Conservation (phyloP, 2,113 vertebrate species). For the Odontophorus gujanensis region DNA sequence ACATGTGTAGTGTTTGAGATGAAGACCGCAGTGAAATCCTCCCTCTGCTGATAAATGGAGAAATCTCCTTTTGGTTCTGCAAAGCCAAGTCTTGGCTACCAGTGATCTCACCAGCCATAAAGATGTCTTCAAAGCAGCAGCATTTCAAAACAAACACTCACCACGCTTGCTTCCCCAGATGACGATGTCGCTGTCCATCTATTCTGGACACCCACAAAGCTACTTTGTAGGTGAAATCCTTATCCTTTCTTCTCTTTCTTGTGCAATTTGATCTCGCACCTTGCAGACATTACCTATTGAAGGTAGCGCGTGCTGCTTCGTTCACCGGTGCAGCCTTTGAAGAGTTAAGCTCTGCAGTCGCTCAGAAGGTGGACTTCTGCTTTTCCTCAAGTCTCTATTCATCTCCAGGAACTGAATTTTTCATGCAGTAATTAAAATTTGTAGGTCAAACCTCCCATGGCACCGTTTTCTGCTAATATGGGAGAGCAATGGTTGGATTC, state of each 20-base stretch:
- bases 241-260: not conserved
- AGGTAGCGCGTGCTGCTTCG: conserved; percentile 12
- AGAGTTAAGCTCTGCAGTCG: conserved; percentile 75
- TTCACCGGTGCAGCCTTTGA: conserved; percentile 56
- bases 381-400: conserved; percentile 82
- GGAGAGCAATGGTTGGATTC: conserved; percentile 81
- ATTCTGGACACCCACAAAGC: conserved; percentile 8
- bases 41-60: not conserved
- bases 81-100: not conserved
- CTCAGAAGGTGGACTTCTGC: conserved; percentile 74
- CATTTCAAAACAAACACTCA: not conserved
- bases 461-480: conserved; percentile 87
- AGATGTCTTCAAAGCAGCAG: not conserved
- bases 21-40: not conserved
- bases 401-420: conserved; percentile 90
- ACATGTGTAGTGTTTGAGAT: not conserved
- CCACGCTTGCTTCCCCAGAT: not conserved
- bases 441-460: conserved; percentile 95
- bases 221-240: conserved; percentile 27
- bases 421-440: conserved; percentile 97
- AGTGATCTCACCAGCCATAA: not conserved
- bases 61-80: not conserved
- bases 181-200: not conserved
- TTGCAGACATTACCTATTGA: conserved; percentile 24
- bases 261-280: conserved; percentile 33